Evolutionary conservation across 2,888 invertebrate species (phyloP).

Genomic region (Leptinotarsa juncta): DNA sequence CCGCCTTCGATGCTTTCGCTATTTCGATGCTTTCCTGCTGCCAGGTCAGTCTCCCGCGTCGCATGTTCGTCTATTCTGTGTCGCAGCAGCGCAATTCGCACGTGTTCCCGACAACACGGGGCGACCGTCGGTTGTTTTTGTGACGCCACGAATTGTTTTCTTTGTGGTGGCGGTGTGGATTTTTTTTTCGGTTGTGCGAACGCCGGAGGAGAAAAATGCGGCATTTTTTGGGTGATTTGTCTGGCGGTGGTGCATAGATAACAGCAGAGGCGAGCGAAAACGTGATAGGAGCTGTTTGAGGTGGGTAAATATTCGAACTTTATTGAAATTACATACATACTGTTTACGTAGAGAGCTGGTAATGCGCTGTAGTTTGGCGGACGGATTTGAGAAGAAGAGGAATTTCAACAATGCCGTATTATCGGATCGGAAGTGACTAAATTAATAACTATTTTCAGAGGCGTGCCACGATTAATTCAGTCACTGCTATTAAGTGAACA

Average conservation of each 20-base stretch:
- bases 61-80: constrained; percentile 28
- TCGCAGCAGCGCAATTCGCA: constrained; percentile 40
- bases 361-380: too few relatives aligned
- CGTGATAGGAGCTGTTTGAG: too few relatives aligned
- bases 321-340: too few relatives aligned
- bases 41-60: constrained; percentile 37
- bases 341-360: too few relatives aligned
- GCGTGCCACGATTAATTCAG: too few relatives aligned
- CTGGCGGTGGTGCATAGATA: not conserved
- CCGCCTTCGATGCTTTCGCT: constrained; percentile 26
- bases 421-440: too few relatives aligned
- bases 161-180: constrained; percentile 21
- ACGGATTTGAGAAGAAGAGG: too few relatives aligned
- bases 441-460: too few relatives aligned
- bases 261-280: too few relatives aligned
- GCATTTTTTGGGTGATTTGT: not conserved
- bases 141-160: constrained; percentile 23
- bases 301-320: too few relatives aligned
- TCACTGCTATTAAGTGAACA: too few relatives aligned
- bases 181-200: not conserved
- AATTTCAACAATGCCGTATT: too few relatives aligned
- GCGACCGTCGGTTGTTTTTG: constrained; percentile 32
- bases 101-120: constrained; percentile 44
- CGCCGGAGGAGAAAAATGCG: constrained; percentile 1
- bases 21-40: constrained; percentile 10